Percentiles rank a stretch among this genome's conserved stretches.
Evolutionary conservation across 2,888 invertebrate genomes (phyloP).

Genomic region (Myopa testacea): DNA sequence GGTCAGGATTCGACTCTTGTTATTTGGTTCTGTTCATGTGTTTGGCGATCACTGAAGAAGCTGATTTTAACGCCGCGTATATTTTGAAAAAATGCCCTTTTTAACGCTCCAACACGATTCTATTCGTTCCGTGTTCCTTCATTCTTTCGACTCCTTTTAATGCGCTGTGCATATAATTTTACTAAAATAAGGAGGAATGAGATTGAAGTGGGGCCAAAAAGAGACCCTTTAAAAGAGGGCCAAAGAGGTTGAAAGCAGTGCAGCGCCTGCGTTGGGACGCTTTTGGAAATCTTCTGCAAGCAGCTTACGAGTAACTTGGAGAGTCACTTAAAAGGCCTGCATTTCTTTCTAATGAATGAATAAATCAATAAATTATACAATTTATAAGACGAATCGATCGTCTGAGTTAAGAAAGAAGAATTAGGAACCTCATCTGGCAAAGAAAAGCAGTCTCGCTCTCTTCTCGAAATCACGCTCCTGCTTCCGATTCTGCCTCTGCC

Average conservation of each 20-base stretch:
- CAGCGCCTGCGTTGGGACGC: not conserved
- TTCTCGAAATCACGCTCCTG: not conserved
- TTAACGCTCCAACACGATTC: conserved; percentile 1
- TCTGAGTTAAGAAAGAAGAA: no score
- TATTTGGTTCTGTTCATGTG: no score
- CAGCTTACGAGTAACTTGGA: not conserved
- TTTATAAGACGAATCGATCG: not conserved
- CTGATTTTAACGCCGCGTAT: not conserved
- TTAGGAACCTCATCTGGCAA: not conserved
- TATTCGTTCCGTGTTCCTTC: no score
- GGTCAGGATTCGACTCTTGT: no score
- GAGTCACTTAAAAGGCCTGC: not conserved
- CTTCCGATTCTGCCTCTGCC: not conserved
- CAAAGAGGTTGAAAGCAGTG: no score
- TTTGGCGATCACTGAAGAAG: no score
- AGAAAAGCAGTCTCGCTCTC: not conserved
- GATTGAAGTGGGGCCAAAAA: not conserved
- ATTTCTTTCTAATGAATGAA: conserved; percentile 4
- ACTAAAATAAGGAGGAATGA: not conserved
- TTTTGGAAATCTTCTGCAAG: not conserved
- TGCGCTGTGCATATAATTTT: not conserved
- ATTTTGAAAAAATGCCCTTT: conserved; percentile 8
- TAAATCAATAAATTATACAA: conserved; percentile 17
- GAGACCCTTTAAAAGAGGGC: not conserved
- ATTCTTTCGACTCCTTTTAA: not conserved